Conservation (phyloP, 1,140 invertebrate species). For the Panagrolaimus sp. region DNA sequence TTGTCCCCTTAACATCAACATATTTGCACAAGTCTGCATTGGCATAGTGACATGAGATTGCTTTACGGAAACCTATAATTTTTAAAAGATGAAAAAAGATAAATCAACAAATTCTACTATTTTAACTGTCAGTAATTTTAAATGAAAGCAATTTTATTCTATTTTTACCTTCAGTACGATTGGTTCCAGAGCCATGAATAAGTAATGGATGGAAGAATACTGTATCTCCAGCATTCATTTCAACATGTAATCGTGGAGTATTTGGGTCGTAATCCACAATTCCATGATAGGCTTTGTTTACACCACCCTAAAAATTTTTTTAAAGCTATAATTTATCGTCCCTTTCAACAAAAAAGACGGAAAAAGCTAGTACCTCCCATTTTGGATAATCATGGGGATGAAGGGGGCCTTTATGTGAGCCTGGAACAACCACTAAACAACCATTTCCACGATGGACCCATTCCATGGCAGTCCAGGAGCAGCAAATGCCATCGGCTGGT, state of each 20-base stretch:
- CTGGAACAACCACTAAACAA: slow-evolving; percentile 76
- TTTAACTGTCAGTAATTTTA: neutral
- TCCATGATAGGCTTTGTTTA: slow-evolving; percentile 78
- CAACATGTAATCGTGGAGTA: slow-evolving; percentile 65
- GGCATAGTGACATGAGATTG: slow-evolving; percentile 79
- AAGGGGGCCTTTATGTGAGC: slow-evolving; percentile 69
- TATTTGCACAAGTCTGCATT: slow-evolving; percentile 69
- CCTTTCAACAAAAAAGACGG: too few species aligned
- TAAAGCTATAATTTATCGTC: too few species aligned
- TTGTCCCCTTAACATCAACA: slow-evolving; percentile 70
- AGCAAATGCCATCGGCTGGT: slow-evolving; percentile 68
- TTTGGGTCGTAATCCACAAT: slow-evolving; percentile 66
- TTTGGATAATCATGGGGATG: slow-evolving; percentile 71
- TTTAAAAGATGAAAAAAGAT: too few species aligned
- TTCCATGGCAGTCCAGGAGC: slow-evolving; percentile 84
- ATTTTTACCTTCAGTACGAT: slow-evolving; percentile 66
- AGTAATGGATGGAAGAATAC: slow-evolving; percentile 83
- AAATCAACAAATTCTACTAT: neutral
- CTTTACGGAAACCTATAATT: slow-evolving; percentile 64
- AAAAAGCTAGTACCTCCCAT: slow-evolving; percentile 62
- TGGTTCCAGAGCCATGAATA: slow-evolving; percentile 78
- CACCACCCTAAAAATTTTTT: slow-evolving; percentile 61
- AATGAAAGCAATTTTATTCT: slow-evolving; percentile 59
- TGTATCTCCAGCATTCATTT: slow-evolving; percentile 80
- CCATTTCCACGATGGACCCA: slow-evolving; percentile 73